Conservation (phyloP, 1,140 invertebrate genomes). For the Papilio aristodemus region DNA sequence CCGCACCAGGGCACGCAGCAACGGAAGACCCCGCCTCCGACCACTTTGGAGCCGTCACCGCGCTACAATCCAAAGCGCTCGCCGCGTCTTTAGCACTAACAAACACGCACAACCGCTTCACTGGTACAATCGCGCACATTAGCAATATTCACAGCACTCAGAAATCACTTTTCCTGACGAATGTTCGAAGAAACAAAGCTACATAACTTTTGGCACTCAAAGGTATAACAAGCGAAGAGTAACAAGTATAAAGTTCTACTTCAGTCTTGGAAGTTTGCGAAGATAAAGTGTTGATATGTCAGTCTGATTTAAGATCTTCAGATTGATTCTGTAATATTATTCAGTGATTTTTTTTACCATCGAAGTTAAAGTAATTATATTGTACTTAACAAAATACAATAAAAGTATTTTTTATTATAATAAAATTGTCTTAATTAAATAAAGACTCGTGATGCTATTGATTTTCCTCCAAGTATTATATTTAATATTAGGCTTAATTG, state of each 20-base stretch:
- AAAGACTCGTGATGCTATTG: background rate
- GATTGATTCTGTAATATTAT: conserved; percentile 12
- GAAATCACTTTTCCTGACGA: conserved; percentile 38
- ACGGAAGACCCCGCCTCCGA: conserved; percentile 83
- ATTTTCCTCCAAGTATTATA: background rate
- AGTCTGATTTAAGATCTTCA: conserved; percentile 45
- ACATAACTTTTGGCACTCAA: conserved; percentile 50
- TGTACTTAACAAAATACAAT: background rate
- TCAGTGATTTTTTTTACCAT: background rate
- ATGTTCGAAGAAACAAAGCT: conserved; percentile 9
- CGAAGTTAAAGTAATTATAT: background rate
- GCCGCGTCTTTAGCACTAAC: conserved; percentile 36
- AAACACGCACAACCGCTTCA: conserved; percentile 43
- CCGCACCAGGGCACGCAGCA: conserved; percentile 85
- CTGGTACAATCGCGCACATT: conserved; percentile 41
- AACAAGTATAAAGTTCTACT: conserved; percentile 49
- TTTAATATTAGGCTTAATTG: background rate
- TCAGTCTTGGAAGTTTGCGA: conserved; percentile 63
- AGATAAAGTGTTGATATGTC: conserved; percentile 66
- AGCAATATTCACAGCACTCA: conserved; percentile 42
- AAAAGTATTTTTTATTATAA: background rate
- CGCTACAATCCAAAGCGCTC: conserved; percentile 52
- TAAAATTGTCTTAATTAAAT: background rate
- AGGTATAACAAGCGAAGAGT: conserved; percentile 43
- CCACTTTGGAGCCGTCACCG: conserved; percentile 76